Evolutionary conservation across 2,113 vertebrate species (phyloP).

Genomic region (Podocnemis expansa): DNA sequence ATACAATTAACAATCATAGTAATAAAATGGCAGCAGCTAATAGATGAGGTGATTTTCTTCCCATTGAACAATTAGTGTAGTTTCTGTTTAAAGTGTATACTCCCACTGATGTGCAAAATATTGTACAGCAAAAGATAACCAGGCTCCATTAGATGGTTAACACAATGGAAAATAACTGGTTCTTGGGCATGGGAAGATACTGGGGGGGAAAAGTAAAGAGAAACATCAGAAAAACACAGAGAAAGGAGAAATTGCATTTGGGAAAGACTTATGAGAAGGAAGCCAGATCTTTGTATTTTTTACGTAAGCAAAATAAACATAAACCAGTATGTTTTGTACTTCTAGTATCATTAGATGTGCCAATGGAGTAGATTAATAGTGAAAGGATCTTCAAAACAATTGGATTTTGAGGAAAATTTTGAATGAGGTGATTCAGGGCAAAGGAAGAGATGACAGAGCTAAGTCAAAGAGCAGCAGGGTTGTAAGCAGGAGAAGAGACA

Average conservation of each 20-base stretch:
- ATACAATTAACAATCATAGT: too few relatives aligned
- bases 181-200: not conserved
- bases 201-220: not conserved
- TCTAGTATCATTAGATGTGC: not conserved
- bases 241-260: not conserved
- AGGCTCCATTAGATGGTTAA: not conserved
- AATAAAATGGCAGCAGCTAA: too few relatives aligned
- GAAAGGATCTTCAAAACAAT: not conserved
- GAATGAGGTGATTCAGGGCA: not conserved
- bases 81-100: too few relatives aligned
- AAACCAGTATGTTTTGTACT: not conserved
- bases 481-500: not conserved
- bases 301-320: not conserved
- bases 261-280: not conserved
- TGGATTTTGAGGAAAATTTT: not conserved
- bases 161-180: not conserved
- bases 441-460: not conserved
- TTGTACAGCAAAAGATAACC: not conserved
- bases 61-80: too few relatives aligned
- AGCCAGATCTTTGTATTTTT: not conserved
- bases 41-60: too few relatives aligned
- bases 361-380: not conserved
- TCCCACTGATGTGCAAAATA: too few relatives aligned
- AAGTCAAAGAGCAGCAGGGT: not conserved
- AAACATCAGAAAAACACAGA: not conserved